These are phyloP conservation scores for Dreissena polymorpha DNA, from an alignment of 1,140 invertebrate species.

Conservation along the genomic window DNA sequence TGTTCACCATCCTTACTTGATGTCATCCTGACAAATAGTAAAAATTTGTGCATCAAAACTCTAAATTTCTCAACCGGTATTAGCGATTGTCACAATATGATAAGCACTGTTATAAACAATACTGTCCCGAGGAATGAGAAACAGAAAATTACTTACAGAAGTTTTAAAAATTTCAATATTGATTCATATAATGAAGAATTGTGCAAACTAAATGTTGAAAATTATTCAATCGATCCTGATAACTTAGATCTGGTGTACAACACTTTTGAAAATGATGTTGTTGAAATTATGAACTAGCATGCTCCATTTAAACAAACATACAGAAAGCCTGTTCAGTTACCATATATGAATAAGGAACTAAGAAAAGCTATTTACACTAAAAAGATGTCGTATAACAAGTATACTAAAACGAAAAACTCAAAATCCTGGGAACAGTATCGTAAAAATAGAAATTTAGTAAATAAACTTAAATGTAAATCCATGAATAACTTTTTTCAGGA, in stretches of 20 bases:
- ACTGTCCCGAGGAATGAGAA: neutral
- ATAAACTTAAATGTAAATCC: constrained; percentile 40
- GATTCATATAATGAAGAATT: constrained; percentile 1
- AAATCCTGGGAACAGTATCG: neutral
- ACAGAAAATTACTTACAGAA: neutral
- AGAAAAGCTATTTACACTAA: constrained; percentile 10
- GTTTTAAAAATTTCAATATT: neutral
- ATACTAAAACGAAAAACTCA: neutral
- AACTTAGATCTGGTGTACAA: neutral
- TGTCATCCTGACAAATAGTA: constrained; percentile 30
- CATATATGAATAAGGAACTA: neutral
- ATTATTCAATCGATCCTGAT: neutral
- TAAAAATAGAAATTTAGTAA: constrained; percentile 4
- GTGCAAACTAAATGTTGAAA: neutral
- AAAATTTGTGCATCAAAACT: constrained; percentile 6
- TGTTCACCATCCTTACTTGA: constrained; percentile 42
- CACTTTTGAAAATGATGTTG: neutral
- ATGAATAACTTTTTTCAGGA: constrained; percentile 42
- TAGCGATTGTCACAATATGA: constrained; percentile 47
- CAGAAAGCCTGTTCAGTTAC: neutral
- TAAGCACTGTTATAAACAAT: constrained; percentile 8
- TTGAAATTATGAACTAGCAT: neutral
- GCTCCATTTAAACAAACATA: constrained; percentile 1
- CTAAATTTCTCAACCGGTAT: constrained; percentile 27
- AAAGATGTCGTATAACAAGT: neutral